Percentiles rank a stretch among this genome's conserved stretches.
Evolutionary conservation across 2,113 vertebrate species (phyloP).

Genomic region (Ictidomys tridecemlineatus): DNA sequence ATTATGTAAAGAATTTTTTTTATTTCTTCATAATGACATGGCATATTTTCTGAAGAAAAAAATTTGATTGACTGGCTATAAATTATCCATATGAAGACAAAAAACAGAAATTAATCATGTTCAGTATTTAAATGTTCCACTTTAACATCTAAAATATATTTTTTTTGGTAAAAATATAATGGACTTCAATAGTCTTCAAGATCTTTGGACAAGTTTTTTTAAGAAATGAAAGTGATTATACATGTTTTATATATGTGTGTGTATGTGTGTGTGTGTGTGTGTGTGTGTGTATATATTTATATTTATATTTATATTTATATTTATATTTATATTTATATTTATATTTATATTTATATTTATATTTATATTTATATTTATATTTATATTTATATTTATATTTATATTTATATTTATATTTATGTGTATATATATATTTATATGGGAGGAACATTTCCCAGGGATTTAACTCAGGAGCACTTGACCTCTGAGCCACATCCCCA

Average conservation of each 20-base stretch:
- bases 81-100: neutral
- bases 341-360: no score
- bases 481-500: no score
- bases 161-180: neutral
- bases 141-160: neutral
- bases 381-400: no score
- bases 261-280: no score
- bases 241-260: neutral
- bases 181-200: neutral
- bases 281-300: no score
- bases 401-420: no score
- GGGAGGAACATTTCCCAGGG: no score
- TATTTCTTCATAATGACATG: neutral
- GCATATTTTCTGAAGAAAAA: neutral
- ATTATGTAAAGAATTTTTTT: neutral
- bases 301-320: no score
- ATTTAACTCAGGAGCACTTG: no score
- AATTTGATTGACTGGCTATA: neutral
- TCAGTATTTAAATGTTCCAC: neutral
- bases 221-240: neutral
- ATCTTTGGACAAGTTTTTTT: neutral
- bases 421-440: no score
- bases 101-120: neutral
- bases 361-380: no score
- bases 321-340: no score